Conservation (phyloP, 2,888 invertebrate species). For the Calameuta filiformis region DNA sequence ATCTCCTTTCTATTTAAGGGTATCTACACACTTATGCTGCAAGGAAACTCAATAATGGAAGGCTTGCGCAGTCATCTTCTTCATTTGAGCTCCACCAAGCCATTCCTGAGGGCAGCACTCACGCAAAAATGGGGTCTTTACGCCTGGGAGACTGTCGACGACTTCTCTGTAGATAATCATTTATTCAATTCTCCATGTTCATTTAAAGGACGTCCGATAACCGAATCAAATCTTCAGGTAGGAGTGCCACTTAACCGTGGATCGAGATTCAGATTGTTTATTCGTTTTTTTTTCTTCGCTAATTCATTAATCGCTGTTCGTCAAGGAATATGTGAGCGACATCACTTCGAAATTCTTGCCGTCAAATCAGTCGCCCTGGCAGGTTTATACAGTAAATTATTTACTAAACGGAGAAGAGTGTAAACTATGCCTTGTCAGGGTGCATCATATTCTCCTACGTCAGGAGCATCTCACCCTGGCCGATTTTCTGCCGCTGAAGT, state of each 20-base stretch:
- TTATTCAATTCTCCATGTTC: slow-evolving; percentile 73
- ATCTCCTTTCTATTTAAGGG: slow-evolving; percentile 43
- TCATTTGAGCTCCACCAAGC: slow-evolving; percentile 57
- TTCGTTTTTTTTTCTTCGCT: neutral
- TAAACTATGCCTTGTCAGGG: slow-evolving; percentile 74
- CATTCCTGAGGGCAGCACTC: slow-evolving; percentile 75
- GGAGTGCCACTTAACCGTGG: neutral
- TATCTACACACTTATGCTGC: slow-evolving; percentile 56
- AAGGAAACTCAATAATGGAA: slow-evolving; percentile 51
- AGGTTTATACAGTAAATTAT: slow-evolving; percentile 75
- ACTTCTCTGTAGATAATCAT: slow-evolving; percentile 78
- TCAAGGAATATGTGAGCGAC: slow-evolving; percentile 82
- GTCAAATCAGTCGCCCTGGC: slow-evolving; percentile 81
- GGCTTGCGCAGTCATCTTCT: slow-evolving; percentile 47
- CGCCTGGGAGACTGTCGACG: slow-evolving; percentile 75
- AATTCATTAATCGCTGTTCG: neutral
- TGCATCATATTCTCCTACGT: slow-evolving; percentile 81
- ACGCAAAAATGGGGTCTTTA: slow-evolving; percentile 82
- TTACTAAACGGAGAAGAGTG: slow-evolving; percentile 64
- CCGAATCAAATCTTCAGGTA: slow-evolving; percentile 81
- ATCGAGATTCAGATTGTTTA: neutral
- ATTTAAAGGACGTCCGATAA: slow-evolving; percentile 77
- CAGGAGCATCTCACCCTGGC: slow-evolving; percentile 80
- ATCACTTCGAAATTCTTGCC: slow-evolving; percentile 82
- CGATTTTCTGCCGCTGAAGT: slow-evolving; percentile 77